Evolutionary conservation across 2,113 vertebrate genomes (phyloP).

Genomic region (Oxyura jamaicensis): DNA sequence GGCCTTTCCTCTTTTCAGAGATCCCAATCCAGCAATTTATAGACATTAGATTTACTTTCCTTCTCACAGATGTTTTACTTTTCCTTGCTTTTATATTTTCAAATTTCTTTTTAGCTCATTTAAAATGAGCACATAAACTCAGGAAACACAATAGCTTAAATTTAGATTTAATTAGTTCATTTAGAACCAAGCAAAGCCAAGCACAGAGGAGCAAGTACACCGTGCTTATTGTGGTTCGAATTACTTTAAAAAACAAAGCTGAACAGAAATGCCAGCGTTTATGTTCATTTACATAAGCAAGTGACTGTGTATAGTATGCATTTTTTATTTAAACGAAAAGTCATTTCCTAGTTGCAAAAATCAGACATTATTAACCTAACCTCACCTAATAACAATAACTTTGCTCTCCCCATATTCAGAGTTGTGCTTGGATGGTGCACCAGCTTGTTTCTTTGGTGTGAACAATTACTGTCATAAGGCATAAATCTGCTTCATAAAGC

Average conservation of each 20-base stretch:
- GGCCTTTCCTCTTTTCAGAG: neutral
- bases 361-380: neutral
- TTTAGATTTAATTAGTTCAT: neutral
- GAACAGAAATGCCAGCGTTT: neutral
- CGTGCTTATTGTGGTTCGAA: neutral
- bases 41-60: neutral
- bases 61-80: neutral
- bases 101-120: neutral
- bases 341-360: neutral
- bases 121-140: neutral
- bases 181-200: neutral
- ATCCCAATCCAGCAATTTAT: neutral
- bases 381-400: neutral
- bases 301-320: neutral
- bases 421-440: neutral
- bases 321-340: neutral
- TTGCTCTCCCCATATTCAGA: neutral
- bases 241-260: neutral
- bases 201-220: neutral
- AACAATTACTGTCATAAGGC: slow-evolving; percentile 35
- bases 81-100: neutral
- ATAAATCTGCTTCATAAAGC: slow-evolving; percentile 40
- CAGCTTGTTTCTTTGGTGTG: neutral
- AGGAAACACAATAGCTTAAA: neutral
- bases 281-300: neutral